These are phyloP conservation scores for Nomada flava DNA, from an alignment of 2,888 invertebrate species.

Conservation along the genomic window DNA sequence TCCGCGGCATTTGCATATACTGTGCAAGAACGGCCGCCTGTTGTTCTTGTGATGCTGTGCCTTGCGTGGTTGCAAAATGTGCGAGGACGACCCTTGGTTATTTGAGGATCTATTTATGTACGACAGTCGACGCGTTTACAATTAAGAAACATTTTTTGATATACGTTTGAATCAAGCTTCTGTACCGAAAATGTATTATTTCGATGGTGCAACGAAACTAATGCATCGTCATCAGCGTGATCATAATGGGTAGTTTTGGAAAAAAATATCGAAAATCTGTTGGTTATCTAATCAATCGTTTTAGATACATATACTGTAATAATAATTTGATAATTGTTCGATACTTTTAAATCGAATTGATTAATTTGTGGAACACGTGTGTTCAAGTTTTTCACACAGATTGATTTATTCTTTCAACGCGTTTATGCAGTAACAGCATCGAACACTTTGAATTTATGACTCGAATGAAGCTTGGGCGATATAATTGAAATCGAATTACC, in stretches of 20 bases:
- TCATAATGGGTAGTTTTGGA: neutral
- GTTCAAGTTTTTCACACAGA: neutral
- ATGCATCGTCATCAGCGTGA: no score
- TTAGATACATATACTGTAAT: no score
- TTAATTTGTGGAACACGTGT: neutral
- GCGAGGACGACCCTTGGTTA: constrained; percentile 34
- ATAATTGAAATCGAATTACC: constrained; percentile 34
- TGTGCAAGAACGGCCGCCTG: constrained; percentile 45
- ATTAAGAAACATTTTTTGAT: no score
- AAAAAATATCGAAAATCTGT: no score
- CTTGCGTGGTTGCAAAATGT: constrained; percentile 31
- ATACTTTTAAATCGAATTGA: neutral
- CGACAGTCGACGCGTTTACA: neutral
- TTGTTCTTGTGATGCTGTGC: constrained; percentile 33
- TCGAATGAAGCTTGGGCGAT: neutral
- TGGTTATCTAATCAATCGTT: no score
- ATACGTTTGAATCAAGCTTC: no score
- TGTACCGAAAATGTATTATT: no score
- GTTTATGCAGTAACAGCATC: neutral
- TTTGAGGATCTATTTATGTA: constrained; percentile 6
- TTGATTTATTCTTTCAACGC: neutral
- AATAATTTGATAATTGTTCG: no score
- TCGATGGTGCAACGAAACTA: no score
- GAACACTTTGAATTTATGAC: neutral
- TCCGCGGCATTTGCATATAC: constrained; percentile 64